Base-by-base conservation (phyloP, 2,113 vertebrate genomes). In the Phainopepla nitens region DNA sequence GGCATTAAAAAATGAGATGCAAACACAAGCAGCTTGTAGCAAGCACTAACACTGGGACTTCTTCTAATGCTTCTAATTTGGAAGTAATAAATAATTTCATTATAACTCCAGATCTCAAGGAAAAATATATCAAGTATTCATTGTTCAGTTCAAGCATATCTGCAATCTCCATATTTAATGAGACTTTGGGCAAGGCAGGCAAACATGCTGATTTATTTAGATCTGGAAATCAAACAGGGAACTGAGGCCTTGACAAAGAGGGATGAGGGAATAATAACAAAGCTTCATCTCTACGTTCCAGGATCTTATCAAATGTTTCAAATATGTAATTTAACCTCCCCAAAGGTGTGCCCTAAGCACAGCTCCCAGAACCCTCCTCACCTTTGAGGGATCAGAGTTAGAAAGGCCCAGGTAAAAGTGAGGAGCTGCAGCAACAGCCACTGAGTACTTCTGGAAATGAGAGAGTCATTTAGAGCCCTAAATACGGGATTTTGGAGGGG, bases 281-380 rank as follows among this genome's bases (percentile, higher is more conserved):
- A 33, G 35, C 31, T 60, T 36, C 49, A 24, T 25, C n/a, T 60
- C 44, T 11, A 1, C 0, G 0, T 21, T 29, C 9, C 0, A 7
- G 6, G 25, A 14, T 72, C 36, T 20, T 33, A 44, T 18, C n/a
- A 64, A 68, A 20, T 1, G 1, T 9, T 66, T 33, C 10, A 10
- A 56, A 85, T 51, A 6, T 1, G 3, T 20, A 2, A 45, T 70
- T 73, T 14, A 49, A 65, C 10, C 16, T 19, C 23, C 24, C 6
- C 4, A 41, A 18, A 8, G 1, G 4, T 2, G 9, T 33, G 41
- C 51, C 45, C 57, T 5, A 5, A 81, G 51, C 60, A 54, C 12
- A 73, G 27, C 65, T 70, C 33, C 24, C 35, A 42, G 57, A 54
- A 4, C 28, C 10, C n/a, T 16, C 29, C 61, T 21, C 23, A 23